Conservation (phyloP, 2,888 invertebrate genomes). For the Lobophora halterata region DNA sequence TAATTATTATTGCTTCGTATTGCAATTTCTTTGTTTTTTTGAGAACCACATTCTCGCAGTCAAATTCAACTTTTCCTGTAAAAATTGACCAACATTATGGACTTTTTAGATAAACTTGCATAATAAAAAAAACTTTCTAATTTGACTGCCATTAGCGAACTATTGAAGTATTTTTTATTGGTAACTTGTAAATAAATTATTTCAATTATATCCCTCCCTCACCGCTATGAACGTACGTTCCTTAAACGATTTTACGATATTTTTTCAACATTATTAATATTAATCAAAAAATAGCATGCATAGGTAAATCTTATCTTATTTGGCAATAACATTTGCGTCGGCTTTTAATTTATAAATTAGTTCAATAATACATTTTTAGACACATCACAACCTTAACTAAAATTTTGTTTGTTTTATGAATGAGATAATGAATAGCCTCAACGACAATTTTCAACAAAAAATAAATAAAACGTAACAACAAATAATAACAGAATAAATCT, state of each 20-base stretch:
- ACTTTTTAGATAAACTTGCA: too few relatives aligned
- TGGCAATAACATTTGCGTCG: conserved; percentile 10
- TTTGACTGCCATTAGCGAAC: conserved; percentile 7
- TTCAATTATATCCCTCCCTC: too few relatives aligned
- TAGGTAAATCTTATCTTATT: conserved; percentile 7
- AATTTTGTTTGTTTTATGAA: conserved; percentile 6
- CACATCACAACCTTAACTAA: conserved; percentile 19
- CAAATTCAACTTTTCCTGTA: too few relatives aligned
- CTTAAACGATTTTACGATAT: not conserved
- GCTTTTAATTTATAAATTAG: conserved; percentile 1
- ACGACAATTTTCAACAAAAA: conserved; percentile 31
- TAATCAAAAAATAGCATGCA: conserved; percentile 17
- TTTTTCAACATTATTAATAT: not conserved
- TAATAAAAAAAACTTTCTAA: too few relatives aligned
- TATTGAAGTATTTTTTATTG: conserved; percentile 1
- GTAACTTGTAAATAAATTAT: conserved; percentile 14
- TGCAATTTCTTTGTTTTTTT: too few relatives aligned
- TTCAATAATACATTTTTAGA: not conserved
- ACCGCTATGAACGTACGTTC: too few relatives aligned
- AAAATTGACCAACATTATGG: too few relatives aligned
- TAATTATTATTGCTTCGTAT: too few relatives aligned
- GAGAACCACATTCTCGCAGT: too few relatives aligned
- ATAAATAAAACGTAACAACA: conserved; percentile 33
- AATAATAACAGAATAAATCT: conserved; percentile 32
- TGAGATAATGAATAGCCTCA: conserved; percentile 13